These are phyloP conservation scores for Malaclemys terrapin DNA, from an alignment of 2,113 vertebrate genomes.

Conservation along the genomic window DNA sequence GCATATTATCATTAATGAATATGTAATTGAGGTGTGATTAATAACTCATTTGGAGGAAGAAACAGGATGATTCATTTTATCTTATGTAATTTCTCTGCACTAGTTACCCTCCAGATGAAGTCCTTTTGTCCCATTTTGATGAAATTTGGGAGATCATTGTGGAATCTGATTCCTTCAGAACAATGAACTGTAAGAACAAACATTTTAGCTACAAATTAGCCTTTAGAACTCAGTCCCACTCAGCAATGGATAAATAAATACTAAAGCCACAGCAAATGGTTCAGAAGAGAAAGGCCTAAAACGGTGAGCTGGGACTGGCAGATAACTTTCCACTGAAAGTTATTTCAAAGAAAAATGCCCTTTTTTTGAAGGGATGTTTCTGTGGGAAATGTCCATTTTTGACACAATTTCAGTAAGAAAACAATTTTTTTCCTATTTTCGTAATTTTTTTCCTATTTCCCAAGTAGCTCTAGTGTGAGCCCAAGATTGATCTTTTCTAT, in stretches of 20 bases:
- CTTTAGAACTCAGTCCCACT: accelerated
- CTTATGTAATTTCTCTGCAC: background rate
- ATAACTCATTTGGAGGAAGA: conserved; percentile 55
- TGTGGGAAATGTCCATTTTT: background rate
- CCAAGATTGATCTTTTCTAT: background rate
- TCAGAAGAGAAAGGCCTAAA: accelerated
- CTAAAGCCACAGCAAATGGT: background rate
- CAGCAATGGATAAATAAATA: background rate
- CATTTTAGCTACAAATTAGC: background rate
- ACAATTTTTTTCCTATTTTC: too few relatives aligned
- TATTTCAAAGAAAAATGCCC: background rate
- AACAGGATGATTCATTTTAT: conserved; percentile 39
- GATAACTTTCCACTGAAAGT: background rate
- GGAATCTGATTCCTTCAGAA: too few relatives aligned
- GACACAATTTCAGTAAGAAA: background rate
- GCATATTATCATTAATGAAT: conserved; percentile 47
- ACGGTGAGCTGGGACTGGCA: background rate
- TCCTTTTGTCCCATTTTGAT: background rate
- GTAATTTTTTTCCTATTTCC: background rate
- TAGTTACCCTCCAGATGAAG: accelerated
- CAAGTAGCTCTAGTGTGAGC: background rate
- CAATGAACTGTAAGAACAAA: background rate
- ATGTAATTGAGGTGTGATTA: conserved; percentile 63
- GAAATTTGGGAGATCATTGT: background rate
- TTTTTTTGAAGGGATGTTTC: background rate